Percentiles rank a stretch among this genome's conserved stretches.
Evolutionary conservation across 2,113 vertebrate species (phyloP).

Genomic region (Haemorhous mexicanus): DNA sequence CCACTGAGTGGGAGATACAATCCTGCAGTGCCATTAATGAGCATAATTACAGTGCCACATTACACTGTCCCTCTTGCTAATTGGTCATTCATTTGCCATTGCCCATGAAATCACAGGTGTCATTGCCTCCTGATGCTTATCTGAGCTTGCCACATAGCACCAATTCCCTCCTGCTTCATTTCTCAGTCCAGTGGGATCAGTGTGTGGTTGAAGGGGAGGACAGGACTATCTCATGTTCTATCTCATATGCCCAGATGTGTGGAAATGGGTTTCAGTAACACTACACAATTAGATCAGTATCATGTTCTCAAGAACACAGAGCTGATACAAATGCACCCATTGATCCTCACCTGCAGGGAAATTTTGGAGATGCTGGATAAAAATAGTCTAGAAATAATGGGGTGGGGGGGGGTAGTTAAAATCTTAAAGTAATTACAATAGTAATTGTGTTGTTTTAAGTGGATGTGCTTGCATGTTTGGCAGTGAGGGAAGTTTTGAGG

Average conservation of each 20-base stretch:
- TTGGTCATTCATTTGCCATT: conserved; percentile 51
- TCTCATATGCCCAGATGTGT: conserved; percentile 10
- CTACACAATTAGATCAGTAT: not conserved
- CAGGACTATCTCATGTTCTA: not conserved
- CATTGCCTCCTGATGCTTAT: conserved; percentile 10
- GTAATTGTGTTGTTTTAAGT: not conserved
- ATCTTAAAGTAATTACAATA: not conserved
- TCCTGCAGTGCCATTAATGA: conserved; percentile 57
- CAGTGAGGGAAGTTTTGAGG: not conserved
- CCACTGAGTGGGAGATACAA: conserved; percentile 1
- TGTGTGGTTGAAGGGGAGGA: not conserved
- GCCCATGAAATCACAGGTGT: conserved; percentile 37
- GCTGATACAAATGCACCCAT: not conserved
- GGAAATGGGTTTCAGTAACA: conserved; percentile 35
- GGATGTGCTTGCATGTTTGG: not conserved
- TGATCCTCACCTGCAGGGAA: not conserved
- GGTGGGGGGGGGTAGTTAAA: not conserved
- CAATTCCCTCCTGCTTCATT: conserved; percentile 41
- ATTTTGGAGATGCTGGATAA: not conserved
- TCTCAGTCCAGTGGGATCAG: conserved; percentile 31
- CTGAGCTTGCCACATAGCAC: not conserved
- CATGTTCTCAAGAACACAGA: not conserved
- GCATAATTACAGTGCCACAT: conserved; percentile 38
- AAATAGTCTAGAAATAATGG: not conserved
- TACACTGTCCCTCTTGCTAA: conserved; percentile 51